Evolutionary conservation across 1,140 invertebrate species (phyloP).

Genomic region (Trinorchestia longiramus): DNA sequence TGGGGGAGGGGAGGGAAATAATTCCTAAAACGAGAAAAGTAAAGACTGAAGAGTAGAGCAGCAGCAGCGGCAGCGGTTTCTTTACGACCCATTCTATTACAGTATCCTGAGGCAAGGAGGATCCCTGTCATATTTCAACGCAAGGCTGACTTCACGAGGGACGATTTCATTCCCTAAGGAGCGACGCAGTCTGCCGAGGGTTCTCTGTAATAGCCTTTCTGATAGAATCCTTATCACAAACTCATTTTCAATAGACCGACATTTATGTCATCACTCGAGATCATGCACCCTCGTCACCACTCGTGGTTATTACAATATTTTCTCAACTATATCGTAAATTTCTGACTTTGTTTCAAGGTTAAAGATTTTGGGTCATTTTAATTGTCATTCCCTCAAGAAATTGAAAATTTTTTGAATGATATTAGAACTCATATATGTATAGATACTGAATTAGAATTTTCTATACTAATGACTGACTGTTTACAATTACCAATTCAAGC

Average conservation of each 20-base stretch:
- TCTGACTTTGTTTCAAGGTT: neutral
- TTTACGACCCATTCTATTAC: slow-evolving; percentile 18
- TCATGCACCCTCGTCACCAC: neutral
- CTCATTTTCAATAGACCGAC: slow-evolving; percentile 47
- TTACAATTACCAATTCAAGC: too few relatives aligned
- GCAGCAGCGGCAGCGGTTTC: neutral
- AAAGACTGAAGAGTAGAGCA: too few relatives aligned
- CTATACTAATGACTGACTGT: too few relatives aligned
- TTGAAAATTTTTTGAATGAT: too few relatives aligned
- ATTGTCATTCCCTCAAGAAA: too few relatives aligned
- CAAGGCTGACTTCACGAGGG: slow-evolving; percentile 22
- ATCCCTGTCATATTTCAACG: slow-evolving; percentile 52
- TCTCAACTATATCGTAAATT: neutral
- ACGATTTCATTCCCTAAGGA: slow-evolving; percentile 47
- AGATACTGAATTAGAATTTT: too few relatives aligned
- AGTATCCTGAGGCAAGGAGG: slow-evolving; percentile 21
- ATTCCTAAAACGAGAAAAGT: too few relatives aligned
- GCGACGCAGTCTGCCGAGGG: slow-evolving; percentile 14
- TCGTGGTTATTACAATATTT: neutral
- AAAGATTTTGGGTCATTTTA: too few relatives aligned
- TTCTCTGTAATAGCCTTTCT: slow-evolving; percentile 34
- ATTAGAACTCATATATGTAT: too few relatives aligned
- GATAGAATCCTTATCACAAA: slow-evolving; percentile 38
- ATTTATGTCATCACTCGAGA: neutral
- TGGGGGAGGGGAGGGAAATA: too few relatives aligned